Evolutionary conservation across 2,113 vertebrate genomes (phyloP), one percentile per base, ranked within the genome.

Genomic region (Alethe diademata): DNA sequence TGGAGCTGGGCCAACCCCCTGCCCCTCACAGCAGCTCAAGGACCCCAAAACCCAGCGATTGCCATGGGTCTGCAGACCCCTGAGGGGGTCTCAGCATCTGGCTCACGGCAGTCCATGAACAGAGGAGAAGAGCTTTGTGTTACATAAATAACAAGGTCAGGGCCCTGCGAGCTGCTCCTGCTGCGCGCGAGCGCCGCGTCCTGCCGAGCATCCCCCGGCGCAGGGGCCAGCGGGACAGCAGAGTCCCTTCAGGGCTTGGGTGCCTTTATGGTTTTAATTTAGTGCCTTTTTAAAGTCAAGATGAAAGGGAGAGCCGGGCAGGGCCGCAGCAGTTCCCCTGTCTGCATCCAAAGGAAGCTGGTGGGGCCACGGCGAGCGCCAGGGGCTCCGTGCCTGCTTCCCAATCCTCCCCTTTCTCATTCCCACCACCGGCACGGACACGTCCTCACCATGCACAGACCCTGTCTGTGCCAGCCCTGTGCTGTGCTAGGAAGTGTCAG

Each of bases 221-320:
- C 5, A 5, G 93, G 70, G 94, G 40, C 78, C 3, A 3, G 85
- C 4, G 4, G 91, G 91, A 74, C 72, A 42, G 83, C 64, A 3
- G 47, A 38, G 65, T 60, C 2, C 11, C 86, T 93, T 4, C 17
- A 12, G 89, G 86, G 83, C 81, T 78, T 35, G 89, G 62, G 86
- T 69, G 66, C 61, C 36, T 88, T 66, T 50, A 43, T 81, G 78
- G 73, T 57, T 93, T 96, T 83, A 78, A 94, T 94, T 78, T 74
- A 88, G 42, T 24, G 85, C 42, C 58, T 91, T 90, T 84, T 88
- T 58, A 85, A 81, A 78, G 82, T 43, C 29, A 14, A 85, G 70
- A 79, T 69, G 80, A 87, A 89, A 89, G 51, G 86, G 40, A 78
- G 78, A 93, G 36, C 9, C 1, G 6, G 78, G 76, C 91, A 87